Evolutionary conservation across 2,888 invertebrate species (phyloP).

Genomic region (Pocota personata): DNA sequence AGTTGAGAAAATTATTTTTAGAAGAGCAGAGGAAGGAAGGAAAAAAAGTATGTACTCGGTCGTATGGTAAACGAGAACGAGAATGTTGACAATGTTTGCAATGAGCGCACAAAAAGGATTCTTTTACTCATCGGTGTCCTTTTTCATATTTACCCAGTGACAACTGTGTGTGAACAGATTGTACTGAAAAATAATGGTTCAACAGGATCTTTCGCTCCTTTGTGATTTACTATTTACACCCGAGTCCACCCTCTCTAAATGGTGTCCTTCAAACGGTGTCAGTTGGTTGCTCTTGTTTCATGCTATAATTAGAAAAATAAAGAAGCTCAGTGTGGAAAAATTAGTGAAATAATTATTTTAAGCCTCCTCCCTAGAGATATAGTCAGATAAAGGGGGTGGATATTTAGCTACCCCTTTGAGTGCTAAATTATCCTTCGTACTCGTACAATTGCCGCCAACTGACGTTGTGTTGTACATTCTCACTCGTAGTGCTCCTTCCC

Average conservation of each 20-base stretch:
- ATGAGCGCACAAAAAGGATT: slow-evolving; percentile 62
- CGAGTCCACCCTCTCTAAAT: slow-evolving; percentile 18
- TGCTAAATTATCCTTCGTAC: slow-evolving; percentile 64
- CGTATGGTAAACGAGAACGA: slow-evolving; percentile 49
- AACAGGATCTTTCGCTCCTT: slow-evolving; percentile 50
- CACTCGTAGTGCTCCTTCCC: not conserved
- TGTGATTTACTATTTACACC: slow-evolving; percentile 60
- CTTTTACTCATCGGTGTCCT: slow-evolving; percentile 21
- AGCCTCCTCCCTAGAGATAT: slow-evolving; percentile 27
- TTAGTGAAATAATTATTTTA: slow-evolving; percentile 61
- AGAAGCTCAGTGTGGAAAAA: slow-evolving; percentile 31
- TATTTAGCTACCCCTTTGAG: slow-evolving; percentile 54
- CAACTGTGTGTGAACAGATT: slow-evolving; percentile 46
- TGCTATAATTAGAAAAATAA: slow-evolving; percentile 67
- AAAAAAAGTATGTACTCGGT: slow-evolving; percentile 24
- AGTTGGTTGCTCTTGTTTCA: slow-evolving; percentile 47
- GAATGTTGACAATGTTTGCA: slow-evolving; percentile 66
- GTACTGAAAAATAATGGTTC: slow-evolving; percentile 60
- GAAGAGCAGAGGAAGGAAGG: slow-evolving; percentile 3
- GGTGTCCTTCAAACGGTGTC: slow-evolving; percentile 51
- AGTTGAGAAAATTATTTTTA: slow-evolving; percentile 50
- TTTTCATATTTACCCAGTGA: slow-evolving; percentile 51
- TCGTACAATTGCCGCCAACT: slow-evolving; percentile 55
- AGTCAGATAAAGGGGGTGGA: not conserved
- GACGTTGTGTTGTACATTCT: not conserved